Evolutionary conservation across 2,113 vertebrate genomes (phyloP).

Genomic region (Anas platyrhynchos): DNA sequence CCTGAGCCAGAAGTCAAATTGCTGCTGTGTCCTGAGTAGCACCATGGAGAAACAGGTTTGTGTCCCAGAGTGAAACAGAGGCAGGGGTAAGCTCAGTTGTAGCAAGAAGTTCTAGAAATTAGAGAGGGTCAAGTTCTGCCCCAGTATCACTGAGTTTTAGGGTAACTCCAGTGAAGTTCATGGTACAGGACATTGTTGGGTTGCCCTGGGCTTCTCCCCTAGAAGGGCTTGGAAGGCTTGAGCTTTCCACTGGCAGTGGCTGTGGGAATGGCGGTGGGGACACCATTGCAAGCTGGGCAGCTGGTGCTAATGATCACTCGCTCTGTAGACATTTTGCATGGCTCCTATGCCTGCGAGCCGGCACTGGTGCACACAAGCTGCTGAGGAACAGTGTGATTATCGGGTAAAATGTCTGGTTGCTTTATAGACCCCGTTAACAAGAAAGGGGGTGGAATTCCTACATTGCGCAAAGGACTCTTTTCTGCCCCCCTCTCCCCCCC

Average conservation of each 20-base stretch:
- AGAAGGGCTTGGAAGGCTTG: background rate
- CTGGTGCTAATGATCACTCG: background rate
- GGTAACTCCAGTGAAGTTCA: background rate
- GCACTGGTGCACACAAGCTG: background rate
- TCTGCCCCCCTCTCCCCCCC: background rate
- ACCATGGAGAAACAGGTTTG: rapidly evolving
- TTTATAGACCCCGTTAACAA: slow-evolving; percentile 70
- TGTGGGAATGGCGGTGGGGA: rapidly evolving
- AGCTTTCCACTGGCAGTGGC: background rate
- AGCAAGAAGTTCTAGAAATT: background rate
- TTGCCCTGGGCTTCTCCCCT: background rate
- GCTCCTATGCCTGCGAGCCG: rapidly evolving
- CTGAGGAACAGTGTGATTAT: background rate
- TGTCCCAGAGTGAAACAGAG: rapidly evolving
- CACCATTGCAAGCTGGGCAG: background rate
- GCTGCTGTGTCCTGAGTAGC: background rate
- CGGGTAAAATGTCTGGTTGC: slow-evolving; percentile 64
- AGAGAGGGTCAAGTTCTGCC: background rate
- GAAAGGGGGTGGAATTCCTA: slow-evolving; percentile 56
- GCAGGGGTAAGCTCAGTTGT: background rate
- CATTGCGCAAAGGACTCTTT: slow-evolving; percentile 49
- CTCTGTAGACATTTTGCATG: background rate
- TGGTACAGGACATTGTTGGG: background rate
- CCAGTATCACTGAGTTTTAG: background rate
- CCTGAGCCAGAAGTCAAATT: background rate